phyloP scores from a whole-genome alignment of 2,113 vertebrate genomes.

The Butorides virescens region DNA sequence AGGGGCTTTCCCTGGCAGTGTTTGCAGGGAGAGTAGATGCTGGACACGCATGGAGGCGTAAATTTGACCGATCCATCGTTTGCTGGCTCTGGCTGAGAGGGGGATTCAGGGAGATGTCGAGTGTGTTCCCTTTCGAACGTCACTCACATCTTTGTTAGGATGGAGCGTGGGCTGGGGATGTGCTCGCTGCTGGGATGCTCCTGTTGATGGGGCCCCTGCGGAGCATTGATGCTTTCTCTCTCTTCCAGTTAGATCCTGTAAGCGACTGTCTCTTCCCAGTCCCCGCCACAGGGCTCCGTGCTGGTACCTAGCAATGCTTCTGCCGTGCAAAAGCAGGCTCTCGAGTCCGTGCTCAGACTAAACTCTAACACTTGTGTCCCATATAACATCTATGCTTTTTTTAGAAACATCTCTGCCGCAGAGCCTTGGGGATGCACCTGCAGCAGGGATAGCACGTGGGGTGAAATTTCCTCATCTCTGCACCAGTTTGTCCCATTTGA shows the following conservation, averaged over 20 bases:
- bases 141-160: not conserved
- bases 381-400: not conserved
- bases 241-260: not conserved
- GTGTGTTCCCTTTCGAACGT: accelerated
- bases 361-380: not conserved
- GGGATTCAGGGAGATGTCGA: not conserved
- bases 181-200: accelerated
- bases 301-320: not conserved
- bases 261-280: not conserved
- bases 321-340: not conserved
- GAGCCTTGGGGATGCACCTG: not conserved
- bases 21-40: not conserved
- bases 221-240: not conserved
- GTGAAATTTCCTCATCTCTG: not conserved
- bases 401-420: not conserved
- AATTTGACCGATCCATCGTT: not conserved
- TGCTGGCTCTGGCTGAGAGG: not conserved
- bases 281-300: accelerated
- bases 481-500: not conserved
- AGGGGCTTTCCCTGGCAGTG: not conserved
- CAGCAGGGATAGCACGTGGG: accelerated
- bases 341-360: not conserved
- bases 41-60: not conserved
- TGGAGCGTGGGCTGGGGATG: not conserved
- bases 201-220: not conserved